A percentile compares a stretch with the other conserved stretches of the same genome.
Conservation (phyloP, 2,113 vertebrate genomes). For the Oenanthe melanoleuca region DNA sequence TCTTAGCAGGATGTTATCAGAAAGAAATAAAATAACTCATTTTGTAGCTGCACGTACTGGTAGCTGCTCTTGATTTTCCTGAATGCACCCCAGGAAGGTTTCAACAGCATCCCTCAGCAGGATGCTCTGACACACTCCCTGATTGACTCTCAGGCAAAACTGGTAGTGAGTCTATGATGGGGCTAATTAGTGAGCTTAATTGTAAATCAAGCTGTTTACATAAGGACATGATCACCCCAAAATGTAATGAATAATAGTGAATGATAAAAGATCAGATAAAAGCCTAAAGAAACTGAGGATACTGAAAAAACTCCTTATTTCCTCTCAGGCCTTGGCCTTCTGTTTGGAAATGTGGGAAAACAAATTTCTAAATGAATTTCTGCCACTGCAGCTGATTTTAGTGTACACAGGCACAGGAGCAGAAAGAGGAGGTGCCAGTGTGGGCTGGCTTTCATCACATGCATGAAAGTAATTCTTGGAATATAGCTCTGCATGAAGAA, state of each 20-base stretch:
- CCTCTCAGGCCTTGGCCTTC: background rate
- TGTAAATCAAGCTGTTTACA: constrained; percentile 4
- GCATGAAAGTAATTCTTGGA: background rate
- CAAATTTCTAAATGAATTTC: background rate
- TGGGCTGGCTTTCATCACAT: background rate
- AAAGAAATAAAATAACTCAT: background rate
- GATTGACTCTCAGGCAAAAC: background rate
- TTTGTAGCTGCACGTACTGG: background rate
- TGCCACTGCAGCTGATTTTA: background rate
- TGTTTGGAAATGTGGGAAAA: background rate
- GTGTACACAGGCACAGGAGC: background rate
- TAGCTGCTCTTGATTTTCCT: background rate
- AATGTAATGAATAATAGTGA: background rate
- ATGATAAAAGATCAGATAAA: background rate
- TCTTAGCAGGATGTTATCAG: background rate
- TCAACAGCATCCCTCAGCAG: background rate
- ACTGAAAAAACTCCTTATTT: background rate
- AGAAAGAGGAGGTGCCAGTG: background rate
- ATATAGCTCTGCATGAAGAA: background rate
- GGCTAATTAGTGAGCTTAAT: background rate
- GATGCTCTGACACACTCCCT: background rate
- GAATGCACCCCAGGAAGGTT: background rate
- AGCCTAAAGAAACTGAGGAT: background rate
- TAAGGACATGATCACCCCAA: background rate
- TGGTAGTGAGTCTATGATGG: background rate